Conservation (phyloP, 2,888 invertebrate genomes). For the Tholera decimalis region DNA sequence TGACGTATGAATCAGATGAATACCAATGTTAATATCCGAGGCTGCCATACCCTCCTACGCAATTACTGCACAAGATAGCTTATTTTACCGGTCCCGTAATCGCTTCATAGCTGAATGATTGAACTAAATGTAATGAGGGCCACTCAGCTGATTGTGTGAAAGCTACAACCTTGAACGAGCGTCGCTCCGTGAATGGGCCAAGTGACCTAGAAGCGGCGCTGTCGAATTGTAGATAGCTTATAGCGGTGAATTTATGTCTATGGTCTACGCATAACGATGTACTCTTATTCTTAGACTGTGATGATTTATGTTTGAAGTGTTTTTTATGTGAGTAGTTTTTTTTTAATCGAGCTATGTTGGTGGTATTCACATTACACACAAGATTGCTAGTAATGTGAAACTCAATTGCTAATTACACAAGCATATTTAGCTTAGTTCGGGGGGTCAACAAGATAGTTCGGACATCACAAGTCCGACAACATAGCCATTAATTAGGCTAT, state of each 20-base stretch:
- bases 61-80: constrained; percentile 8
- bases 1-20: neutral
- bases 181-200: constrained; percentile 79
- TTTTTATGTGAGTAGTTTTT: too few species aligned
- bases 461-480: too few species aligned
- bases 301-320: constrained; percentile 2
- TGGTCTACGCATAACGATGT: constrained; percentile 47
- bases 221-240: constrained; percentile 66
- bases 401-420: too few species aligned
- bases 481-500: too few species aligned
- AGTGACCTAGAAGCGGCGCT: constrained; percentile 81
- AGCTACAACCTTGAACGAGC: constrained; percentile 84
- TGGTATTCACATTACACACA: too few species aligned
- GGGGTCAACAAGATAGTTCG: too few species aligned
- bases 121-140: constrained; percentile 53
- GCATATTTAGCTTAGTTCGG: too few species aligned
- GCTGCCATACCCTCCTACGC: constrained; percentile 11
- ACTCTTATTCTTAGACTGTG: constrained; percentile 3
- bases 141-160: constrained; percentile 80
- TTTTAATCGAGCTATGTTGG: too few species aligned
- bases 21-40: constrained; percentile 1
- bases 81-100: constrained; percentile 12
- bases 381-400: too few species aligned
- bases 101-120: constrained; percentile 41
- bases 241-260: constrained; percentile 61